Conservation (phyloP, 2,113 vertebrate genomes). For the Donacobius atricapilla region DNA sequence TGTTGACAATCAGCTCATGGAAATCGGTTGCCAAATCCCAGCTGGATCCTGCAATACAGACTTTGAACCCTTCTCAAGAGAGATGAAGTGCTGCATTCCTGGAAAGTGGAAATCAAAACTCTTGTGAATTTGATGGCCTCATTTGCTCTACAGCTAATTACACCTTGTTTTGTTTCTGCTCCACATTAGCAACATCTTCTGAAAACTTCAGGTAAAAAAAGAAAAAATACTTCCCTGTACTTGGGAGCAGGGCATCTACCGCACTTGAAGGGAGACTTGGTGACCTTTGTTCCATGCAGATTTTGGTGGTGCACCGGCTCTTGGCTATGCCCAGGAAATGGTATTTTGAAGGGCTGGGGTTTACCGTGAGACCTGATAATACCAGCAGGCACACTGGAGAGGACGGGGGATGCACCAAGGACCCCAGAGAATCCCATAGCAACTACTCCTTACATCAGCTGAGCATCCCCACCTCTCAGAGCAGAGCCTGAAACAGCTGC, state of each 20-base stretch:
- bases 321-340: neutral
- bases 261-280: neutral
- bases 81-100: neutral
- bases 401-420: neutral
- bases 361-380: fast-evolving
- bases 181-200: neutral
- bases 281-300: neutral
- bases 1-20: neutral
- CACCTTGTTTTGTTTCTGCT: neutral
- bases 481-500: neutral
- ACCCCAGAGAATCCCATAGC: neutral
- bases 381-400: neutral
- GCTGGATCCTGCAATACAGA: neutral
- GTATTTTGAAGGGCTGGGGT: neutral
- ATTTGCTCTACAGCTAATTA: neutral
- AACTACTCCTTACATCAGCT: too few relatives aligned
- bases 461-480: fast-evolving
- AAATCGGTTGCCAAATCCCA: neutral
- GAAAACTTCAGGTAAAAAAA: neutral
- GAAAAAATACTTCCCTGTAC: neutral
- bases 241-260: neutral
- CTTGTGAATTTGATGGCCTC: neutral
- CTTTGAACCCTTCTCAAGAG: neutral
- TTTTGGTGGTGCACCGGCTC: neutral
- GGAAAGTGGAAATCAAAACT: neutral